Evolutionary conservation across 2,797 vertebrate species (phyloP), one percentile per base, ranked within the genome.

Genomic region (Sorex maritimensis): DNA sequence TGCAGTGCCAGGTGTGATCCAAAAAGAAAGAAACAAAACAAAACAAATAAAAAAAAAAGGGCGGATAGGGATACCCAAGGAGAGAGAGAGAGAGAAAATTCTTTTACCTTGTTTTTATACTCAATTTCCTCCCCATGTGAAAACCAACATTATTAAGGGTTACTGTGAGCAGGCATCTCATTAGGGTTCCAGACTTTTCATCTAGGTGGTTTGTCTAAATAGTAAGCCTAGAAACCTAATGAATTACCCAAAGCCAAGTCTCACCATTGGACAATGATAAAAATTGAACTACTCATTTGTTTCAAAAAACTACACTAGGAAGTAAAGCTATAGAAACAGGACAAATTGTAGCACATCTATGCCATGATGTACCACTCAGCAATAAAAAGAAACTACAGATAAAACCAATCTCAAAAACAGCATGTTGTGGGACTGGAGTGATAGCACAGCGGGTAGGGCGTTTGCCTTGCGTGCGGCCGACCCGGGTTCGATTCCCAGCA

Each of bases 321-420:
- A 93, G 44, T 69, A 79, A 93, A 93, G 63, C 77, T 88, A 19
- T 92, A 28, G 92, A 49, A 41, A 84, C 1, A 69, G 30, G 79
- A 90, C 24, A 67, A 26, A 65, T 0, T 72, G 24, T 78, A 58
- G 77, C 69, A 41, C 2, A 72, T 34, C 69, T 28, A 65, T 3
- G 63, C 65, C 34, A 78, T 9, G 9, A 11, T 38, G 74, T 26
- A 92, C 49, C 61, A 78, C 11, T 72, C 44, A 90, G 55, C 17
- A 81, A 26, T 11, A 63, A 93, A 65, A 90, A 84, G 24, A 72
- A 41, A 88, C 44, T 61, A 69, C 0, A 28, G 26, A 13, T 44
- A 80, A 10, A 69, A 79, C 30, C 13, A 21, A 73, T 73, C 68
- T 79, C 58, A 84, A 85, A 79, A 92, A 41, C 28, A 58, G 44